Evolutionary conservation across 2,797 vertebrate species (phyloP), one percentile per base, ranked within the genome.

Genomic region (Pterois miles): DNA sequence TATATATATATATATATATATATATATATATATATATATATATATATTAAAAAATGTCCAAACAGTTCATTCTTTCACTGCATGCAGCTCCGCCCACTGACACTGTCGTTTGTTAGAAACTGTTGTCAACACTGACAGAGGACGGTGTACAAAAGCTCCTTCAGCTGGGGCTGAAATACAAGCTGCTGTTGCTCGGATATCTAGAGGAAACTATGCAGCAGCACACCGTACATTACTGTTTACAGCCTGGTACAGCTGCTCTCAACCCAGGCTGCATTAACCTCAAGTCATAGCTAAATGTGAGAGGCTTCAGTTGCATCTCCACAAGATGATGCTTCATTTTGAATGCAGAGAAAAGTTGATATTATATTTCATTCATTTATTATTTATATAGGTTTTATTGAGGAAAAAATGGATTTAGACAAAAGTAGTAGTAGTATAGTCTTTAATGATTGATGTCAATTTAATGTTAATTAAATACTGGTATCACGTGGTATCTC

Each of bases 171-270:
- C 76, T 68, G 66, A 65, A 80, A 75, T 29, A 54, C 57, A 78
- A 71, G 50, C 70, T 53, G 29, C 65, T 57, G 81, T 86, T 82
- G 75, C 81, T 75, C 70, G 58, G 67, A 71, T 85, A 84, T 84
- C 50, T 66, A 79, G 46, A 71, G 71, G 59, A 71, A 79, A 76
- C 66, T 59, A 33, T 20, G 65, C 12, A 22, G 52, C 22, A 70
- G 52, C 6, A 10, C 7, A 7, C 8, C 36, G 48, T 53, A 73
- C 43, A 54, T 54, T 75, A 58, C 22, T 74, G 65, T 87, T 85
- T 27, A 78, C 64, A 70, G 9, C 62, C 23, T 27, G 3, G 25
- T 27, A 18, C 64, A 46, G 46, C 43, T 22, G 27, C 36, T 80
- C 13, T 13, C 56, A 78, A 81, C 59, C 68, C 72, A 57, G 50